Conservation (phyloP, 2,113 vertebrate genomes). For the Boleophthalmus pectinirostris region DNA sequence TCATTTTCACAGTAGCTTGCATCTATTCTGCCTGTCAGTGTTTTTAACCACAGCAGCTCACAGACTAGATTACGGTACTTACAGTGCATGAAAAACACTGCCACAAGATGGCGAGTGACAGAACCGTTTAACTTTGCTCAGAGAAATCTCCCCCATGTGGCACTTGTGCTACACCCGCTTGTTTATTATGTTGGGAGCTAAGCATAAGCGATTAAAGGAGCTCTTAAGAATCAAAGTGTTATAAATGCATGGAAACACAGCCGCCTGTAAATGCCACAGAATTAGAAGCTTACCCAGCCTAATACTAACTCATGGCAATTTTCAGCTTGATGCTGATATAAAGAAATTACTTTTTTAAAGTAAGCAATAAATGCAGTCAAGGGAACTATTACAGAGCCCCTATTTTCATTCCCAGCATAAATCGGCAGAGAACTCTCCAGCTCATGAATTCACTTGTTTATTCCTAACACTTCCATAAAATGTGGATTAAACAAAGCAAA, state of each 20-base stretch:
- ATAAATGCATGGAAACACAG: constrained; percentile 99
- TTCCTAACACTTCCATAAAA: constrained; percentile 63
- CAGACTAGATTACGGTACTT: constrained; percentile 88
- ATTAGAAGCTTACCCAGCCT: constrained; percentile 98
- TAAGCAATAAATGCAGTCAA: constrained; percentile 79
- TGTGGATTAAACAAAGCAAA: constrained; percentile 66
- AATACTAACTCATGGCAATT: constrained; percentile 98
- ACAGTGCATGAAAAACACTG: constrained; percentile 93
- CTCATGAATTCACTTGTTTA: constrained; percentile 75
- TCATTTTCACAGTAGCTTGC: constrained; percentile 65
- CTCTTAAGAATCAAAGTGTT: constrained; percentile 99
- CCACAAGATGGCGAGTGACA: constrained; percentile 90
- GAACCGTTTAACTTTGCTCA: constrained; percentile 95
- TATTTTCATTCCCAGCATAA: constrained; percentile 67
- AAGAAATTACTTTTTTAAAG: constrained; percentile 89
- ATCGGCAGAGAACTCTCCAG: constrained; percentile 68
- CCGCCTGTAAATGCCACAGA: constrained; percentile 97
- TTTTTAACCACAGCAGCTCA: constrained; percentile 82
- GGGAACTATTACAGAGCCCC: constrained; percentile 71
- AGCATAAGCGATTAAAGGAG: constrained; percentile 98
- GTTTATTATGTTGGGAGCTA: constrained; percentile 98
- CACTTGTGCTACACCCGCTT: constrained; percentile 93
- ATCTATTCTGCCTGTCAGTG: constrained; percentile 81
- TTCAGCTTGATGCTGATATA: constrained; percentile 96
- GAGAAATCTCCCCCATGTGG: constrained; percentile 96